These are phyloP conservation scores for Drosophila leontia DNA, from an alignment of 1,140 invertebrate genomes.

Conservation along the genomic window DNA sequence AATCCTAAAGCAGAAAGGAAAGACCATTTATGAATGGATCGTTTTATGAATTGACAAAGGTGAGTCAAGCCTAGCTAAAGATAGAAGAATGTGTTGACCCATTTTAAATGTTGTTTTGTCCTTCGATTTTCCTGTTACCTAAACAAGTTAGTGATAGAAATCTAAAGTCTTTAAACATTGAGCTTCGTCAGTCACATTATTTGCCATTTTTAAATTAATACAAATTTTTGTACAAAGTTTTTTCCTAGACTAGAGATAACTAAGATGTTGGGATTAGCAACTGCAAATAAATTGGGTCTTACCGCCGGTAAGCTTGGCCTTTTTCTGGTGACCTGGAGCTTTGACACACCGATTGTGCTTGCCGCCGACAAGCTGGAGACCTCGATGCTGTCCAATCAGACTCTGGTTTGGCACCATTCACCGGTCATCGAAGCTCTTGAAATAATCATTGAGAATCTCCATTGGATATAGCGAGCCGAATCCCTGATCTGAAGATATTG, in stretches of 20 bases:
- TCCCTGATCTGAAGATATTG: neutral
- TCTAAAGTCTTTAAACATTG: neutral
- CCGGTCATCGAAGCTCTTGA: too few species aligned
- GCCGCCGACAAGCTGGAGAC: neutral
- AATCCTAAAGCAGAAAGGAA: slow-evolving; percentile 4
- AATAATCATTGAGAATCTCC: too few species aligned
- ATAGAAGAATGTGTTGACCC: slow-evolving; percentile 2
- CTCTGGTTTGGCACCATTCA: too few species aligned
- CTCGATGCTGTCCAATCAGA: neutral
- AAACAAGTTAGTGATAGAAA: neutral
- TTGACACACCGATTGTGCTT: neutral
- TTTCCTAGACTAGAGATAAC: neutral
- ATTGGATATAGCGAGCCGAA: neutral
- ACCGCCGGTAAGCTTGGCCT: neutral
- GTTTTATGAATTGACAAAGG: slow-evolving; percentile 26
- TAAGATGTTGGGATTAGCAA: neutral
- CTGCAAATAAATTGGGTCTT: neutral
- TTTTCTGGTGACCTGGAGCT: neutral
- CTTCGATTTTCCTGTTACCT: neutral
- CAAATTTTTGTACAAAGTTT: neutral
- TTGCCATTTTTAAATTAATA: neutral
- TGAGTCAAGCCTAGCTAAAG: neutral
- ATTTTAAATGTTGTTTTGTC: neutral
- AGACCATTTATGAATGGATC: slow-evolving; percentile 31
- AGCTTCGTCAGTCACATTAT: neutral